A percentile compares a stretch with the other conserved stretches of the same genome.
Evolutionary conservation across 1,140 invertebrate genomes (phyloP).

Genomic region (Pararge aegeria): DNA sequence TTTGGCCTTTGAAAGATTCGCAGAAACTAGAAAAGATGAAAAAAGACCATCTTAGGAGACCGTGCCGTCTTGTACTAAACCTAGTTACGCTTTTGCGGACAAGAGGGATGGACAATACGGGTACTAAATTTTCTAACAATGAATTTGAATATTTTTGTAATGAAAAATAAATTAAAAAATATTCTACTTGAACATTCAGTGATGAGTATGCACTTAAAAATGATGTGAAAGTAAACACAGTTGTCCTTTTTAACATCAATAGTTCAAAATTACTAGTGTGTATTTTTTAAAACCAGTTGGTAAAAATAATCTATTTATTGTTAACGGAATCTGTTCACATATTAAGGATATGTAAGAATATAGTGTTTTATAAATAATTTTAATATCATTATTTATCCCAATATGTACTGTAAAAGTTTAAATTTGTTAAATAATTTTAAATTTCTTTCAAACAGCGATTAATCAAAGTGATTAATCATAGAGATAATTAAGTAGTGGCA

Average conservation of each 20-base stretch:
- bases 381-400: no score
- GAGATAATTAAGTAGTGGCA: no score
- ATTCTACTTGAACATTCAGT: conserved; percentile 12
- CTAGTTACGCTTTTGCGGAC: conserved; percentile 4
- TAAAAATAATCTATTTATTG: neutral
- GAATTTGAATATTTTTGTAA: neutral
- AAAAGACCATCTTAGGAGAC: no score
- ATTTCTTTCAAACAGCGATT: no score
- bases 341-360: no score
- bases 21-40: no score
- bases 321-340: neutral
- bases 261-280: neutral
- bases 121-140: neutral
- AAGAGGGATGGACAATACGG: neutral
- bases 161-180: conserved; percentile 1
- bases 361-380: no score
- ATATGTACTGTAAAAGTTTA: no score
- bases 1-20: no score
- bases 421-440: no score
- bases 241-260: neutral
- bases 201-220: conserved; percentile 12
- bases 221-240: neutral
- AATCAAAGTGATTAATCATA: no score
- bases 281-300: neutral
- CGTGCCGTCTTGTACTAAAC: neutral